Conservation (phyloP, 2,113 vertebrate genomes). For the Oncorhynchus gorbuscha region DNA sequence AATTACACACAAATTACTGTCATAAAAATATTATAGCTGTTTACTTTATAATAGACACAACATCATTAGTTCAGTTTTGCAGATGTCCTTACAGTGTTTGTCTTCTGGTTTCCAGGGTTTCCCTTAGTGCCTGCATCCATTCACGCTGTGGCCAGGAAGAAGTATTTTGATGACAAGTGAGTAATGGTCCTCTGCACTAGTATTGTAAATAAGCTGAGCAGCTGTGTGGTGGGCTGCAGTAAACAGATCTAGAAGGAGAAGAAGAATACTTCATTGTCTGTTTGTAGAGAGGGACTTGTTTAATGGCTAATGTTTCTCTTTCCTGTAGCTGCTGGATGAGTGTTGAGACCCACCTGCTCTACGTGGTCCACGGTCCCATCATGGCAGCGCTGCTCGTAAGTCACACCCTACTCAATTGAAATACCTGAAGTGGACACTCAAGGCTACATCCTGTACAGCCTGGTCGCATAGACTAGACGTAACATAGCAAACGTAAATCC, state of each 20-base stretch:
- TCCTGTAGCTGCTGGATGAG: conserved; percentile 95
- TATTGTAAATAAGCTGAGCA: conserved; percentile 22
- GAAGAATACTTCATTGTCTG: neutral
- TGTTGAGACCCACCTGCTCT: conserved; percentile 91
- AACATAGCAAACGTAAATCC: no score
- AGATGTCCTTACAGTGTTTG: conserved; percentile 8
- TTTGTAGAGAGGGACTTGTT: conserved; percentile 36
- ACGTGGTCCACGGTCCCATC: conserved; percentile 93
- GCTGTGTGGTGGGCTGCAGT: neutral
- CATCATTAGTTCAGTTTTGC: neutral
- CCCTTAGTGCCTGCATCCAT: conserved; percentile 90
- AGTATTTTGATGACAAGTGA: conserved; percentile 97
- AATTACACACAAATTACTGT: neutral
- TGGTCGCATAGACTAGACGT: no score
- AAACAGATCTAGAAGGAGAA: no score
- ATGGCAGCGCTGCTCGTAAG: conserved; percentile 94
- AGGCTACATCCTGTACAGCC: no score
- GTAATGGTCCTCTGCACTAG: conserved; percentile 60
- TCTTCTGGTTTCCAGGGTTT: conserved; percentile 78
- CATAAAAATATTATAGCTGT: neutral
- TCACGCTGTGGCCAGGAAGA: conserved; percentile 89
- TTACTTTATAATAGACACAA: neutral
- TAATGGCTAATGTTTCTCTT: conserved; percentile 50
- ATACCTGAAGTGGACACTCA: no score
- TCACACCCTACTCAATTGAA: neutral